Evolutionary conservation across 2,797 vertebrate species (phyloP).

Genomic region (Phrynocephalus guinanensis): DNA sequence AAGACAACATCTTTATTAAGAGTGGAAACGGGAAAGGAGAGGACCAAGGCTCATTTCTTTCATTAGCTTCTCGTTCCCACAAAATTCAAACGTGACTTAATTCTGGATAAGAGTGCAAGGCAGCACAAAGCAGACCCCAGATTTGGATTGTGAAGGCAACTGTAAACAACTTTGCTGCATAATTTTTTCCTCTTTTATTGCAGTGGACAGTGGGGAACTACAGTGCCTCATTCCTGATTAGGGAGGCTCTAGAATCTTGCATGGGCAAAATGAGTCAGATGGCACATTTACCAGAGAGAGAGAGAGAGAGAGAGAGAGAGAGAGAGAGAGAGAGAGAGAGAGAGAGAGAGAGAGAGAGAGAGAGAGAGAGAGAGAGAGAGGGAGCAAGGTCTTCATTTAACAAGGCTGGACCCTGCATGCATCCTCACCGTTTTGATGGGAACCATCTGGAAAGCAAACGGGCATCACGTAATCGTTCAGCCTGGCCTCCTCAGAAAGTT

Average conservation of each 20-base stretch:
- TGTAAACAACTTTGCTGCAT: background rate
- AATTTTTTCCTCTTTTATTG: background rate
- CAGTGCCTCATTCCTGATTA: background rate
- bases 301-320: too few relatives aligned
- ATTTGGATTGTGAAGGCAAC: background rate
- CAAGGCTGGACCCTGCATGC: accelerated
- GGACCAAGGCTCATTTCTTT: too few relatives aligned
- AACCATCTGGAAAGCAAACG: conserved; percentile 70
- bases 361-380: background rate
- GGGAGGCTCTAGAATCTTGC: background rate
- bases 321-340: too few relatives aligned
- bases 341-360: too few relatives aligned
- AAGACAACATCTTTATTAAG: too few relatives aligned
- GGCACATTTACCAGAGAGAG: background rate
- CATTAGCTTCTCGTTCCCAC: too few relatives aligned
- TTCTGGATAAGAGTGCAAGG: too few relatives aligned
- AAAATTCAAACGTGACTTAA: too few relatives aligned
- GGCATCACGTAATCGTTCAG: conserved; percentile 75
- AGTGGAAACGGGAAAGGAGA: too few relatives aligned
- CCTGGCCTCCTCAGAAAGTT: conserved; percentile 50
- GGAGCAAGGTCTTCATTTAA: too few relatives aligned
- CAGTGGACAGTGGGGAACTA: background rate
- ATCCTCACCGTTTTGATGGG: conserved; percentile 57
- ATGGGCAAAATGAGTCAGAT: background rate
- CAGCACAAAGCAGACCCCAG: too few relatives aligned